Conservation (phyloP, 2,113 vertebrate species). For the Gallinago media region DNA sequence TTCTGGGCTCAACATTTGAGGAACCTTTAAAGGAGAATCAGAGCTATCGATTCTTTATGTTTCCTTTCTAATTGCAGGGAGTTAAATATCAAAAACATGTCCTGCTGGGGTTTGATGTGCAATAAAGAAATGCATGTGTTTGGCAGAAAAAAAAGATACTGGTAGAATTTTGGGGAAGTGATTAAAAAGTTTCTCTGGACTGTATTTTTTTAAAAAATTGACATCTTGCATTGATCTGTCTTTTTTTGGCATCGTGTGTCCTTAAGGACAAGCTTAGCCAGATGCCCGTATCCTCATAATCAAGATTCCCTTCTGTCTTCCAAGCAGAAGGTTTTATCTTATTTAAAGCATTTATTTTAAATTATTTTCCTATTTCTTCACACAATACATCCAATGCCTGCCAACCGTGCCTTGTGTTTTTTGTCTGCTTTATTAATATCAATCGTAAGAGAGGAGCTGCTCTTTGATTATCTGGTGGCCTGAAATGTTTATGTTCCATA, state of each 20-base stretch:
- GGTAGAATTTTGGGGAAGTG: neutral
- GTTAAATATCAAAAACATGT: neutral
- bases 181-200: neutral
- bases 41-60: neutral
- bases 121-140: neutral
- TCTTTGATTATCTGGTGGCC: neutral
- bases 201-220: neutral
- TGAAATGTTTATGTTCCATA: neutral
- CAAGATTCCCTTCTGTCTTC: neutral
- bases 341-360: neutral
- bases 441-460: neutral
- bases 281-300: neutral
- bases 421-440: neutral
- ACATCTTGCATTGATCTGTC: neutral
- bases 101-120: neutral
- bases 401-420: neutral
- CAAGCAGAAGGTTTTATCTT: neutral
- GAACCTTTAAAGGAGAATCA: neutral
- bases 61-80: neutral
- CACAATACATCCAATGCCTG: neutral
- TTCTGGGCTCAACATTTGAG: neutral
- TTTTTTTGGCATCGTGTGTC: neutral
- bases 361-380: neutral
- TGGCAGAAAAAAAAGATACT: neutral
- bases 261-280: neutral